phyloP scores from a whole-genome alignment of 2,113 vertebrate species.

The Erythrolamprus reginae region DNA sequence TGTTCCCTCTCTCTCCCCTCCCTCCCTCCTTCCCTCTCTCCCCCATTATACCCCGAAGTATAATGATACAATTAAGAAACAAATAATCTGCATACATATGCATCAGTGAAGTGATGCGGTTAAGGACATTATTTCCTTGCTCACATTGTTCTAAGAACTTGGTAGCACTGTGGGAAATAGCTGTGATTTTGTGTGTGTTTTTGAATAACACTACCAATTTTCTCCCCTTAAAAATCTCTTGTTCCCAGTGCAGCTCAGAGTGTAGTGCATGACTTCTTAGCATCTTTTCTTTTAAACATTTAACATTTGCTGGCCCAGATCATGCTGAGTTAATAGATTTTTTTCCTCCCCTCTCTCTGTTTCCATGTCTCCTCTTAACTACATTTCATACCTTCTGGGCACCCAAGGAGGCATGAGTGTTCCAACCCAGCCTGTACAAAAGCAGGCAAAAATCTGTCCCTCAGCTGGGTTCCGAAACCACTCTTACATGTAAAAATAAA shows the following conservation, averaged over 20 bases:
- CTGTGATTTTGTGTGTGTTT: neutral
- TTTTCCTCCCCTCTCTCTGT: neutral
- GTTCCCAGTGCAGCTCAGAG: neutral
- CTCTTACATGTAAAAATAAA: neutral
- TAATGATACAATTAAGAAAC: neutral
- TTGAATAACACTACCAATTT: neutral
- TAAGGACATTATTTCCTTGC: neutral
- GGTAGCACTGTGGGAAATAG: neutral
- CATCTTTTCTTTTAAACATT: neutral
- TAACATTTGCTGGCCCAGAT: neutral
- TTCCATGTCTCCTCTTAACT: neutral
- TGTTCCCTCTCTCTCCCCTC: neutral
- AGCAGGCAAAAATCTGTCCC: neutral
- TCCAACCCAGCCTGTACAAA: neutral
- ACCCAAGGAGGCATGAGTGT: neutral
- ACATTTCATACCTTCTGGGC: neutral
- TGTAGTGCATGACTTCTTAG: neutral
- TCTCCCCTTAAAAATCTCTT: neutral
- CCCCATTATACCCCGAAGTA: neutral
- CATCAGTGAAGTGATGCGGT: neutral
- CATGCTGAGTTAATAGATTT: neutral
- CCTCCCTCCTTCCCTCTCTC: neutral
- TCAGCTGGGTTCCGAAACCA: neutral
- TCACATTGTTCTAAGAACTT: neutral
- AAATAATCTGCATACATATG: neutral